Conservation (phyloP, 2,888 invertebrate species). For the Leucophenga maculata region DNA sequence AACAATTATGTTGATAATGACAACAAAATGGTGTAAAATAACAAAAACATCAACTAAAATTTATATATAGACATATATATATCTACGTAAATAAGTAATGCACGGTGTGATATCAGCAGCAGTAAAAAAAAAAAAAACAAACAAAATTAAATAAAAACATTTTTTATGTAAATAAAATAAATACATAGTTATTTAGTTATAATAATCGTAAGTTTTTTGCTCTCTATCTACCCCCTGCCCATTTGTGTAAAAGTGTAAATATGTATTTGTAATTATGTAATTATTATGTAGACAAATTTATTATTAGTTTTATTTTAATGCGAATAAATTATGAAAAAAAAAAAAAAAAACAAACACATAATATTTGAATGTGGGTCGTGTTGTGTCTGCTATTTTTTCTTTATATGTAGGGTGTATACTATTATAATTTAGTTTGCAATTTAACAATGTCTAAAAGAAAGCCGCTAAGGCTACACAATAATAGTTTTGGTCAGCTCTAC, state of each 20-base stretch:
- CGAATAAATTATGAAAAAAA: constrained; percentile 11
- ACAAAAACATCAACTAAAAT: not conserved
- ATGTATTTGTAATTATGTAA: constrained; percentile 53
- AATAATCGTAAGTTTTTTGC: not conserved
- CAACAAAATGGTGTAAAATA: not conserved
- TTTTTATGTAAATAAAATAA: constrained; percentile 29
- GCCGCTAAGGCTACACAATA: too few relatives aligned
- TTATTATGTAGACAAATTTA: constrained; percentile 30
- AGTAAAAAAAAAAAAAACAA: constrained; percentile 22
- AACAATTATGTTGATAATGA: not conserved
- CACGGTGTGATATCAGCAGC: constrained; percentile 62
- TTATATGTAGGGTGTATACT: too few relatives aligned
- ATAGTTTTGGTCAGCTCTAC: too few relatives aligned
- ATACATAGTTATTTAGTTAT: constrained; percentile 22
- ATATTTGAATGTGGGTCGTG: not conserved
- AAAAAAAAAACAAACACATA: not conserved
- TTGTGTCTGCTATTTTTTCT: too few relatives aligned
- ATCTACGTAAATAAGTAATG: constrained; percentile 34
- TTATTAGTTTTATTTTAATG: constrained; percentile 12
- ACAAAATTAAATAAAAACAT: constrained; percentile 37
- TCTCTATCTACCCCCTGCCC: too few relatives aligned
- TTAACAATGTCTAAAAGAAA: too few relatives aligned
- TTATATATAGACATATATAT: not conserved
- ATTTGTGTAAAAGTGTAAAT: constrained; percentile 42
- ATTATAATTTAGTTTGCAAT: too few relatives aligned